These are phyloP conservation scores for Myripristis jacobus DNA, from an alignment of 2,797 vertebrate genomes.

Conservation along the genomic window DNA sequence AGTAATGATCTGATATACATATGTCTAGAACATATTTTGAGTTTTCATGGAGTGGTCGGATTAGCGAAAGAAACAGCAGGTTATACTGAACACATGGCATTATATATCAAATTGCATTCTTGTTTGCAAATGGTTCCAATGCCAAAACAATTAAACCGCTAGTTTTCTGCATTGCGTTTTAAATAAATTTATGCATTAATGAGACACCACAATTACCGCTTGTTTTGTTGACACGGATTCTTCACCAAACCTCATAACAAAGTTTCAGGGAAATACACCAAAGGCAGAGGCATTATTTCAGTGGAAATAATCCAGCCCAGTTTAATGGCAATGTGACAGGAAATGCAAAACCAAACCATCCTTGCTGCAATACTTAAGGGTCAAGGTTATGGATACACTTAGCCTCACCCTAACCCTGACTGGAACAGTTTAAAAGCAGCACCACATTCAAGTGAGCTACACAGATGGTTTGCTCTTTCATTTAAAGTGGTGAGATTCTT, in stretches of 20 bases:
- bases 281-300: no score
- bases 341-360: conserved; percentile 51
- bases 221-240: neutral
- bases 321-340: conserved; percentile 53
- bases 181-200: neutral
- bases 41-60: conserved; percentile 8
- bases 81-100: conserved; percentile 24
- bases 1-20: neutral
- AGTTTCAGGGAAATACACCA: neutral
- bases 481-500: neutral
- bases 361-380: conserved; percentile 30
- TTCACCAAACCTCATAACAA: neutral
- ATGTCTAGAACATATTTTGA: neutral
- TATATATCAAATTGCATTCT: conserved; percentile 20
- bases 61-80: neutral
- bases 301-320: neutral
- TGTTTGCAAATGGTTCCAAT: neutral
- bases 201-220: neutral
- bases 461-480: conserved; percentile 27
- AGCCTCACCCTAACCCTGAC: neutral
- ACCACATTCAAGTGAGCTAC: conserved; percentile 23
- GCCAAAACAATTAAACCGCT: neutral
- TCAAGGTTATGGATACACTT: conserved; percentile 48
- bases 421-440: conserved; percentile 1
- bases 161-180: neutral